Conservation (phyloP, 1,140 invertebrate species). For the Pogonomyrmex californicus region DNA sequence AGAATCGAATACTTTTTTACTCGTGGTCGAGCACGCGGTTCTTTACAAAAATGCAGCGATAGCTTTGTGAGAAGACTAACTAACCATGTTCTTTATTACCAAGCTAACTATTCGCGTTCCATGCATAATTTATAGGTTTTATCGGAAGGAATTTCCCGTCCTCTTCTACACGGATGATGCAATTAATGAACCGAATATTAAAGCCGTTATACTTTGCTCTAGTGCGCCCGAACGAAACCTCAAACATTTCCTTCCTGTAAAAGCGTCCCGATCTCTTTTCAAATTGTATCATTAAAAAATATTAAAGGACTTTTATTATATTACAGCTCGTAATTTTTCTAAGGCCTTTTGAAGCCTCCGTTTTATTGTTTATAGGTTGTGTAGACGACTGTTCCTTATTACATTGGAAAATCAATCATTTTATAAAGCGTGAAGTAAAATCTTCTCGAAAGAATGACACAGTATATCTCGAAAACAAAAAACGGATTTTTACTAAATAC, state of each 20-base stretch:
- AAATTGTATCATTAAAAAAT: not conserved
- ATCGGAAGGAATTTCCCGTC: conserved; percentile 46
- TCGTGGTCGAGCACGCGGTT: conserved; percentile 1
- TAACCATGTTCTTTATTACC: conserved; percentile 28
- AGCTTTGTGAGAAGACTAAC: conserved; percentile 47
- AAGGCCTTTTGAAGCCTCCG: not conserved
- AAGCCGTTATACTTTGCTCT: conserved; percentile 69
- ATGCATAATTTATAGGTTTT: conserved; percentile 69
- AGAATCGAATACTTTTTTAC: conserved; percentile 51
- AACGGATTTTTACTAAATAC: not conserved
- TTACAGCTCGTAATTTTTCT: conserved; percentile 22
- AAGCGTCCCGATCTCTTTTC: conserved; percentile 16
- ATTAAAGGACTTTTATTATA: conserved; percentile 25
- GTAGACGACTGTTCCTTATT: not conserved
- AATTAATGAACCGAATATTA: conserved; percentile 79
- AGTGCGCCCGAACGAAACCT: conserved; percentile 47
- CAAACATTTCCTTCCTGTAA: conserved; percentile 29
- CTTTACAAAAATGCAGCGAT: conserved; percentile 47
- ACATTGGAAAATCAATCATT: not conserved
- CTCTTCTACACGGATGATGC: conserved; percentile 58
- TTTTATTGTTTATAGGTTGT: not conserved
- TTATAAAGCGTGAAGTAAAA: not conserved
- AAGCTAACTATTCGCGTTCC: conserved; percentile 45
- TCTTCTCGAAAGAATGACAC: not conserved
- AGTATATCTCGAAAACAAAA: not conserved